phyloP scores from a whole-genome alignment of 2,888 invertebrate genomes.

The Synanthedon formicaeformis region DNA sequence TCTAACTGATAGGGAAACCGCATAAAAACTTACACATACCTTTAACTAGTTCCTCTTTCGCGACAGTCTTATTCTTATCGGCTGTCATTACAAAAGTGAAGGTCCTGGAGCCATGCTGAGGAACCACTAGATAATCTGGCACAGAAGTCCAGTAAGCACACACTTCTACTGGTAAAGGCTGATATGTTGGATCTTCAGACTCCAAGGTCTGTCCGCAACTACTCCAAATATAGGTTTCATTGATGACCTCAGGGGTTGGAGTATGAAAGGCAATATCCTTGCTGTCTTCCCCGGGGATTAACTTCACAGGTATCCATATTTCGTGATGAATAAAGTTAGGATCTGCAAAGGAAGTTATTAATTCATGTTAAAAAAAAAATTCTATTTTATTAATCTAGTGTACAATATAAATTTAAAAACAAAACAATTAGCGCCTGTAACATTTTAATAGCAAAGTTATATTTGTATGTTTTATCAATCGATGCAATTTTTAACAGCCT shows the following conservation, averaged over 20 bases:
- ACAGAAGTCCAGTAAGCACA: conserved; percentile 63
- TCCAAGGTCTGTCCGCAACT: conserved; percentile 52
- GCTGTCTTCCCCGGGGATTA: conserved; percentile 48
- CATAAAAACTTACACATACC: conserved; percentile 22
- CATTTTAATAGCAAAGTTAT: too few relatives aligned
- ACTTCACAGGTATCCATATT: conserved; percentile 57
- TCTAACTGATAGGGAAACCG: conserved; percentile 1
- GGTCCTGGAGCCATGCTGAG: conserved; percentile 51
- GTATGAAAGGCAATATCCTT: conserved; percentile 47
- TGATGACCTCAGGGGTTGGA: conserved; percentile 45
- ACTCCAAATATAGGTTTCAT: conserved; percentile 44
- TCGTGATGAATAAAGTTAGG: conserved; percentile 54
- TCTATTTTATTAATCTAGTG: too few relatives aligned
- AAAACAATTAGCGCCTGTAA: too few relatives aligned
- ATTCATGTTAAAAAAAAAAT: too few relatives aligned
- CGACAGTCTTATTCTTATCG: conserved; percentile 60
- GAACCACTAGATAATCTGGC: conserved; percentile 56
- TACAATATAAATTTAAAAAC: too few relatives aligned
- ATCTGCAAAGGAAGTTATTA: conserved; percentile 25
- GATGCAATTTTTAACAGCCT: too few relatives aligned
- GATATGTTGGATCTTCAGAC: conserved; percentile 45
- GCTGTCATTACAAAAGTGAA: conserved; percentile 68
- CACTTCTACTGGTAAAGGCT: conserved; percentile 42
- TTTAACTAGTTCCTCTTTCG: conserved; percentile 47
- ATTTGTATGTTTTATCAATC: too few relatives aligned